These are phyloP conservation scores for Whitmania pigra DNA, from an alignment of 1,140 invertebrate genomes.

Conservation along the genomic window DNA sequence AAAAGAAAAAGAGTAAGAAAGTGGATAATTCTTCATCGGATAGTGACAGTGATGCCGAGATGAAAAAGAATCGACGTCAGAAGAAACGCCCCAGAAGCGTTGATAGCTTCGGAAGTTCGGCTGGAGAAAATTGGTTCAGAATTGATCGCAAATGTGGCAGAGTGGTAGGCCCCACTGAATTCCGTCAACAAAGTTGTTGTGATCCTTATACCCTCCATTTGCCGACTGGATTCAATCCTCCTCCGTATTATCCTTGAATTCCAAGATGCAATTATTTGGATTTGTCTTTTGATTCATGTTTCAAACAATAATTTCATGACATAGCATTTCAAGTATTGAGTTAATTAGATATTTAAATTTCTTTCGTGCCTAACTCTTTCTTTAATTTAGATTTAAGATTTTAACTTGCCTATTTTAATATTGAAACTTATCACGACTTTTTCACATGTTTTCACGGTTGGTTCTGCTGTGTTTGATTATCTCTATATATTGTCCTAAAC, in stretches of 20 bases:
- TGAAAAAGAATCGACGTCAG: not conserved
- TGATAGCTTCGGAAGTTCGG: not conserved
- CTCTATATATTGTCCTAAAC: too few relatives aligned
- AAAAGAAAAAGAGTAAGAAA: not conserved
- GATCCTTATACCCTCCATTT: slow-evolving; percentile 9
- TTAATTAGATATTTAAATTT: too few relatives aligned
- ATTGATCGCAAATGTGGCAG: slow-evolving; percentile 2
- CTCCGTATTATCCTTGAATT: slow-evolving; percentile 8
- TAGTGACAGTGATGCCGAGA: not conserved
- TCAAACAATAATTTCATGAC: too few relatives aligned
- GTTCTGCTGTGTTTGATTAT: too few relatives aligned
- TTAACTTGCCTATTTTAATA: too few relatives aligned
- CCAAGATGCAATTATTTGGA: too few relatives aligned
- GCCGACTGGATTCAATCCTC: slow-evolving; percentile 1
- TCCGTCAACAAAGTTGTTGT: slow-evolving; percentile 3
- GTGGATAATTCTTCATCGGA: not conserved
- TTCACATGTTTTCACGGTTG: too few relatives aligned
- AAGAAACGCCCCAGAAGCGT: not conserved
- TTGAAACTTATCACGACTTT: too few relatives aligned
- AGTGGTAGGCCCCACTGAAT: not conserved
- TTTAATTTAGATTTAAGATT: too few relatives aligned
- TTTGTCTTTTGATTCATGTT: too few relatives aligned
- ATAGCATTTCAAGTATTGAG: too few relatives aligned
- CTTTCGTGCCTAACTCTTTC: too few relatives aligned
- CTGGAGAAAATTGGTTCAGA: not conserved